A percentile compares a stretch with the other conserved stretches of the same genome.
Conservation (phyloP, 1,140 invertebrate species). For the Anagrus nilaparvatae region DNA sequence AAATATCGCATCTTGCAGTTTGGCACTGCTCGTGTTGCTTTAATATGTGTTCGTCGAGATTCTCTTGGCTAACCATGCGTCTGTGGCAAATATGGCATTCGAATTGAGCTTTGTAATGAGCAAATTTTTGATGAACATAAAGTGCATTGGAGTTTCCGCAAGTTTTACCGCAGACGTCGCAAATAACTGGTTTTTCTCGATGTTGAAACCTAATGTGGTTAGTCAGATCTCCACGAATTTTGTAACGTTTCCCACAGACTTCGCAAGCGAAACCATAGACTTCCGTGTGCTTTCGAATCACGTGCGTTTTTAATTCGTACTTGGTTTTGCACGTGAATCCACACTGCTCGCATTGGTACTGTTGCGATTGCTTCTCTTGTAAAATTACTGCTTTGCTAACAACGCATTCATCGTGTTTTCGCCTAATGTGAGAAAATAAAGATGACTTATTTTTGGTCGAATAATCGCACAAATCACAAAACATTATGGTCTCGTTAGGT, state of each 20-base stretch:
- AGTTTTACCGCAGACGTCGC: constrained; percentile 54
- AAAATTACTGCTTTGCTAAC: too few relatives aligned
- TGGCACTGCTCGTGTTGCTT: constrained; percentile 38
- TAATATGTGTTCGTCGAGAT: constrained; percentile 42
- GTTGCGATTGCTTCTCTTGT: constrained; percentile 1
- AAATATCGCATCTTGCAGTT: constrained; percentile 44
- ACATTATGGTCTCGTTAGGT: too few relatives aligned
- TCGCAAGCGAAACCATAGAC: constrained; percentile 43
- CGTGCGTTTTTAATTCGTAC: constrained; percentile 38
- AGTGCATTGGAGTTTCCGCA: constrained; percentile 38
- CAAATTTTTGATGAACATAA: constrained; percentile 40
- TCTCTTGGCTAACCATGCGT: constrained; percentile 38
- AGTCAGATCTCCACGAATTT: constrained; percentile 47
- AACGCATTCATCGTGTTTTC: constrained; percentile 33
- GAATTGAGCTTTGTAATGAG: constrained; percentile 39
- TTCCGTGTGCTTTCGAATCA: constrained; percentile 36
- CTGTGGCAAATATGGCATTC: constrained; percentile 38
- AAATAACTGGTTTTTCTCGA: constrained; percentile 55
- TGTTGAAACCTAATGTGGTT: constrained; percentile 53
- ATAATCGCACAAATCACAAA: constrained; percentile 33
- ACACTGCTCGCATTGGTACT: constrained; percentile 33
- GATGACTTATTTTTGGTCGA: constrained; percentile 30
- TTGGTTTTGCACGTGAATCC: constrained; percentile 39
- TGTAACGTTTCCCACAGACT: constrained; percentile 46
- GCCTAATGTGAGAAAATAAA: constrained; percentile 33